Percentiles rank a stretch among this genome's conserved stretches.
Evolutionary conservation across 2,888 invertebrate species (phyloP).

Genomic region (Agelastica alni): DNA sequence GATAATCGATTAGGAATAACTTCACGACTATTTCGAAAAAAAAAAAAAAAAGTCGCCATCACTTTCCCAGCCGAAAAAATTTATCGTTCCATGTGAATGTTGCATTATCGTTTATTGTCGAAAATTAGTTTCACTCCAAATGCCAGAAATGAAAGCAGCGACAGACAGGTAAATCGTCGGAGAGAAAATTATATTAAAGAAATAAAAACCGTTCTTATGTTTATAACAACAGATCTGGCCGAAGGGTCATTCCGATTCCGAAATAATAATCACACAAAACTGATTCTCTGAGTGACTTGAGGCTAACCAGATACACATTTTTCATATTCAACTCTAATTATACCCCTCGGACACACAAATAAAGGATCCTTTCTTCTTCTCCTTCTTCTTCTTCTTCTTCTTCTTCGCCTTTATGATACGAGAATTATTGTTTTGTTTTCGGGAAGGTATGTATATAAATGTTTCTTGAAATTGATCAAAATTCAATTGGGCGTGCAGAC

Average conservation of each 20-base stretch:
- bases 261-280: slow-evolving; percentile 21
- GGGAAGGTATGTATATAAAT: background rate
- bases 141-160: too few species aligned
- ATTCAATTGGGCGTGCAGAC: background rate
- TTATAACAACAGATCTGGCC: slow-evolving; percentile 8
- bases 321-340: slow-evolving; percentile 24
- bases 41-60: too few species aligned
- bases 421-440: background rate
- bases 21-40: too few species aligned
- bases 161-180: too few species aligned
- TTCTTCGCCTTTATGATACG: background rate
- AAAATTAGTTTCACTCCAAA: too few species aligned
- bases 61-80: too few species aligned
- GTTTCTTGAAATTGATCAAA: background rate
- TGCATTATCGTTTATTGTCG: too few species aligned
- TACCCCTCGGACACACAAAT: slow-evolving; percentile 6
- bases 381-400: too few species aligned
- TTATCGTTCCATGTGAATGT: too few species aligned
- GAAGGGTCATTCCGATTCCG: slow-evolving; percentile 8
- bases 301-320: slow-evolving; percentile 16
- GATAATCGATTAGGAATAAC: too few species aligned
- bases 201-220: background rate
- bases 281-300: slow-evolving; percentile 11
- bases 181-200: too few species aligned
- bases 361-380: too few species aligned